Percentiles rank a stretch among this genome's conserved stretches.
Conservation (phyloP, 2,888 invertebrate species). For the Rhamphomyia laevipes region DNA sequence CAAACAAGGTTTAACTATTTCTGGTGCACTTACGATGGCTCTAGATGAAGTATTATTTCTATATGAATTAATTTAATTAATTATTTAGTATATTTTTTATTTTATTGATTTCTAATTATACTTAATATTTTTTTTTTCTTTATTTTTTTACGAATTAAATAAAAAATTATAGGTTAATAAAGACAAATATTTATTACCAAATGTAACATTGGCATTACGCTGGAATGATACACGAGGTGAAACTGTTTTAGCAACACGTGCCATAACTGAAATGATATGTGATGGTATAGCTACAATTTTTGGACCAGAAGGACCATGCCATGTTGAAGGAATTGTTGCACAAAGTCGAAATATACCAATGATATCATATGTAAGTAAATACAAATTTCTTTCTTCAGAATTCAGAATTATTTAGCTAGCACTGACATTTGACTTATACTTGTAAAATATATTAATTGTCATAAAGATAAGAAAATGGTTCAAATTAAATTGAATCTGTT, state of each 20-base stretch:
- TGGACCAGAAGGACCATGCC: conserved; percentile 89
- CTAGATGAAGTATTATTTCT: conserved; percentile 56
- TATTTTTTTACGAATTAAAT: conserved; percentile 20
- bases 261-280: conserved; percentile 85
- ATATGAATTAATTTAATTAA: conserved; percentile 1
- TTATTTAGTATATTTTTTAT: neutral
- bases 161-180: conserved; percentile 73
- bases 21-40: conserved; percentile 84
- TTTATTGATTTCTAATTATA: neutral
- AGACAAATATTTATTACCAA: conserved; percentile 54
- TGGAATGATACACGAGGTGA: conserved; percentile 83
- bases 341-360: conserved; percentile 91
- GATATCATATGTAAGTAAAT: conserved; percentile 85
- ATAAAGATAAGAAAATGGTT: too few species aligned
- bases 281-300: conserved; percentile 84
- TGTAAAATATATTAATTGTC: too few species aligned
- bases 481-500: too few species aligned
- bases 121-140: conserved; percentile 2
- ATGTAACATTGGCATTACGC: conserved; percentile 56
- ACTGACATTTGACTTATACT: too few species aligned
- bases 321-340: conserved; percentile 89
- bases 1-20: conserved; percentile 75
- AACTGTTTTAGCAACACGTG: conserved; percentile 67
- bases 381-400: too few species aligned
- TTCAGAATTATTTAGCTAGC: too few species aligned